Evolutionary conservation across 1,140 invertebrate genomes (phyloP), one percentile per base, ranked within the genome.

Genomic region (Brachionus sp.): DNA sequence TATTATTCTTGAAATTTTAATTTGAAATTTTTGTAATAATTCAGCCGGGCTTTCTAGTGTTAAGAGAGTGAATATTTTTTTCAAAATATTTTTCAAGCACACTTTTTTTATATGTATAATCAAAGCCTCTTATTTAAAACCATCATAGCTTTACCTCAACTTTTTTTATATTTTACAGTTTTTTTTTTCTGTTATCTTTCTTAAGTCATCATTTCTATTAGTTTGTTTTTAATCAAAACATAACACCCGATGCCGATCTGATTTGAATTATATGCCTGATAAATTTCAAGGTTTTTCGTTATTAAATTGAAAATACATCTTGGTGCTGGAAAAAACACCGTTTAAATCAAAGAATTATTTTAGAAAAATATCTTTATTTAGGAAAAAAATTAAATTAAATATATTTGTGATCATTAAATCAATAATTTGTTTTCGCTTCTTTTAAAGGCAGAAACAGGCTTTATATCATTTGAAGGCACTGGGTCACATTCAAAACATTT

Each of bases 401-500:
- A 42, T 57, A 23, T 19, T 19, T 19, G 50, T 57, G 50, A n/a
- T 57, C 9, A 19, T 70, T 39, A 70, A 19, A 39, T 9, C 42
- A 37, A 70, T 16, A 39, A 16, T 70, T 70, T 70, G 6, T 37
- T 57, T 57, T 39, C 29, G 29, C 66, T 70, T 42, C 37, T 70
- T 42, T 39, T 70, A 7, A 70, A 39, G n/a, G 66, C 29, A 37
- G 29, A 37, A 13, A 16, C 7, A 19, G 66, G 66, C 37, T 70
- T 70, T 23, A 66, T 5, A 37, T 23, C 13, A 37, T 70, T 35
- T 39, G 35, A 4, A 39, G 70, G 70, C 23, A 44, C 9, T 23
- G 70, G 70, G 9, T 75, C 70, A 75, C 46, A 83, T 25, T 85
- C 83, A 83, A 86, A 86, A 84, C 86, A 87, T 84, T 86, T 84